A percentile compares a stretch with the other conserved stretches of the same genome.
These are phyloP conservation scores for Yponomeuta cagnagella DNA, from an alignment of 2,888 invertebrate species.

Conservation along the genomic window DNA sequence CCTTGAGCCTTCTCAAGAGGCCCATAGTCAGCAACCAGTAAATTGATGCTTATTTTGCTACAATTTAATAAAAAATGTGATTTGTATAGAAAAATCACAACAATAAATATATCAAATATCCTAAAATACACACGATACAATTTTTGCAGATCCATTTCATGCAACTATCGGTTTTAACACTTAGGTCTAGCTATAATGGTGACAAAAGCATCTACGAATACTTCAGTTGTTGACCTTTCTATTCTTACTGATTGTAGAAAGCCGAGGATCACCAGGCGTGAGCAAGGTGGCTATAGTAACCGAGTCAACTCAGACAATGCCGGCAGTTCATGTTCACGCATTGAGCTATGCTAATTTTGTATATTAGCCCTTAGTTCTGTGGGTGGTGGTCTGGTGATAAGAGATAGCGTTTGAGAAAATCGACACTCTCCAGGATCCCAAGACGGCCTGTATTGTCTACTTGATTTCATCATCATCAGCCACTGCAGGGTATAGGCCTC, in stretches of 20 bases:
- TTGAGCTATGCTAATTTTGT: constrained; percentile 14
- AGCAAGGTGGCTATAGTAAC: neutral
- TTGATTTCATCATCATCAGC: no score
- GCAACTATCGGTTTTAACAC: neutral
- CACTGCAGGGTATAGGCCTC: no score
- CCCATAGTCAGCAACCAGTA: no score
- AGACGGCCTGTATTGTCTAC: no score
- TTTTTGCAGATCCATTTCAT: neutral
- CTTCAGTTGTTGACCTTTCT: neutral
- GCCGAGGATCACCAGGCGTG: neutral
- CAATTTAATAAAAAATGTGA: neutral
- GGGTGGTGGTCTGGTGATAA: neutral
- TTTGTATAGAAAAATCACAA: neutral
- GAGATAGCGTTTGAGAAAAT: neutral
- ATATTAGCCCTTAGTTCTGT: neutral
- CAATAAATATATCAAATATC: neutral
- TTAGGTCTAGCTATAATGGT: neutral
- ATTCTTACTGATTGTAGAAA: neutral
- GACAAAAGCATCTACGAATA: neutral
- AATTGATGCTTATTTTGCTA: neutral
- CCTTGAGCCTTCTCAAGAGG: no score
- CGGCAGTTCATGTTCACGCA: constrained; percentile 10
- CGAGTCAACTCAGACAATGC: constrained; percentile 8
- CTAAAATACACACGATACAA: neutral
- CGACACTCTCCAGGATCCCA: no score